Evolutionary conservation across 2,797 vertebrate species (phyloP), one percentile per base, ranked within the genome.

Genomic region (Eulemur albifrons): DNA sequence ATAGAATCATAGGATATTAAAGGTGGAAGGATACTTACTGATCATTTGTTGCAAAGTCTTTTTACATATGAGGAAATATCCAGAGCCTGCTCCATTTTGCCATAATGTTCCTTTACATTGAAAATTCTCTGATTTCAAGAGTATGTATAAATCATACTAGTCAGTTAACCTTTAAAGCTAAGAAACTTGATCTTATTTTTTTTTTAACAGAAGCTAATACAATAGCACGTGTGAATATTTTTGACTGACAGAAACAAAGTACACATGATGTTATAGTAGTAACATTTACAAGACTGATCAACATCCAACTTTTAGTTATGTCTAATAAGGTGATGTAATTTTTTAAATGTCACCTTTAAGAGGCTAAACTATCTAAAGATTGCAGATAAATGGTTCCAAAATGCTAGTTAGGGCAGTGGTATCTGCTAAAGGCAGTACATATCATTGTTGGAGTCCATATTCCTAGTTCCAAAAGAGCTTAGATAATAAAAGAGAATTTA

Each of bases 331-430:
- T 61, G 21, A 18, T 40, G 91, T 87, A 75, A 63, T 70, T 77
- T 94, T 89, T 82, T 40, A 83, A 88, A 90, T 63, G 38, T 79
- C n/a, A 79, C 5, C 15, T 21, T 69, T 93, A 92, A 90, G 21
- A 15, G 10, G 23, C 38, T 76, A n/a, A 79, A 11, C 35, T 86
- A 45, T 38, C 25, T 77, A 40, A 81, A 57, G n/a, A 40, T 38
- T 82, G 76, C 27, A 83, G 30, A 87, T 94, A 79, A 72, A 90
- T 59, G 6, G 17, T 88, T 96, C 65, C 38, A 94, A 88, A 92
- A 94, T 67, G 18, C 48, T 32, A 63, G 5, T 77, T 85, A 94
- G 15, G 35, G 4, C 57, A 86, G 40, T 88, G 20, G 61, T 83
- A 67, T 38, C 61, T 92, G 7, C n/a, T 73, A 92, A 88, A 93